Evolutionary conservation across 2,113 vertebrate species (phyloP).

Genomic region (Austrofundulus limnaeus): DNA sequence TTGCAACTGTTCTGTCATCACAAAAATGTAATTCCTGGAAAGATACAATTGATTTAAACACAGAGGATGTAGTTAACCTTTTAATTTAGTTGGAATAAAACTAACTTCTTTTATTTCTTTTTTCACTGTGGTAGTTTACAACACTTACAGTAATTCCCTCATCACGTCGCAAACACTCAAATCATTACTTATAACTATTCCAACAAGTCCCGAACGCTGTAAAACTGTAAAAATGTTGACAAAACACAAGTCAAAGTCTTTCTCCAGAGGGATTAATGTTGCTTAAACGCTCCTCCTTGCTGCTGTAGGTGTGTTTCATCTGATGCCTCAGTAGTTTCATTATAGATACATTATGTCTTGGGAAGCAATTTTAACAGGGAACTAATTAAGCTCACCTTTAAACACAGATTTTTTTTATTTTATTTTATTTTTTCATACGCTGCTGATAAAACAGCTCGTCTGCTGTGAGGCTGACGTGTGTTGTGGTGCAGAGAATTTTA

Average conservation of each 20-base stretch:
- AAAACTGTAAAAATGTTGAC: neutral
- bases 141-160: too few species aligned
- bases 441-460: slow-evolving; percentile 50
- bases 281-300: neutral
- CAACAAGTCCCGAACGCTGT: neutral
- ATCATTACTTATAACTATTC: neutral
- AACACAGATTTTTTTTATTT: slow-evolving; percentile 26
- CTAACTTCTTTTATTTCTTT: too few species aligned
- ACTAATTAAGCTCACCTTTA: slow-evolving; percentile 38
- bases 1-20: too few species aligned
- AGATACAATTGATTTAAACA: too few species aligned
- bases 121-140: too few species aligned
- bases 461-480: slow-evolving; percentile 45
- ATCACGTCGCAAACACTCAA: too few species aligned
- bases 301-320: slow-evolving; percentile 21
- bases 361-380: slow-evolving; percentile 11
- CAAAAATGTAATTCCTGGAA: too few species aligned
- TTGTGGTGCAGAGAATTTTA: slow-evolving; percentile 57
- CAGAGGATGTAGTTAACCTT: too few species aligned
- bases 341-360: slow-evolving; percentile 17
- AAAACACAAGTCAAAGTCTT: slow-evolving; percentile 6
- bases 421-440: slow-evolving; percentile 41
- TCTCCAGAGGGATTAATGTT: neutral
- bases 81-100: too few species aligned
- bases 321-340: slow-evolving; percentile 29